These are phyloP conservation scores for Melangyna quadrimaculata DNA, from an alignment of 2,888 invertebrate species.

Conservation along the genomic window DNA sequence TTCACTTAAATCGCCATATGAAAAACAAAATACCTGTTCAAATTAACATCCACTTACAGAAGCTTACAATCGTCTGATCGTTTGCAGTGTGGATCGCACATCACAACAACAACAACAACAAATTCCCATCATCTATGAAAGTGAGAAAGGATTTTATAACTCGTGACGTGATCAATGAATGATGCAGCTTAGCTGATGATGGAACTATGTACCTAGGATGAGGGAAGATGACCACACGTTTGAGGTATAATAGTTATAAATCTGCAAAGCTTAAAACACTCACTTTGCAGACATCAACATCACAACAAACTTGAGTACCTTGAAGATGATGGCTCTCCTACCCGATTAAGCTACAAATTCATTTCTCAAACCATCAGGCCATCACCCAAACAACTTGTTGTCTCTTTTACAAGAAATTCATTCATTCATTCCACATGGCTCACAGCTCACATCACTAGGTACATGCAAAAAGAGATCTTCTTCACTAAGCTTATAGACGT, in stretches of 20 bases:
- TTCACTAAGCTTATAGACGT: slow-evolving; percentile 3
- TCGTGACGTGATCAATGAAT: slow-evolving; percentile 17
- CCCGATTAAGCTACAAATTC: background rate
- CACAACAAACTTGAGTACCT: slow-evolving; percentile 39
- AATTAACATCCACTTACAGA: slow-evolving; percentile 35
- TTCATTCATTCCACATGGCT: background rate
- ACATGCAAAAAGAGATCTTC: slow-evolving; percentile 59
- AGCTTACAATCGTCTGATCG: slow-evolving; percentile 10
- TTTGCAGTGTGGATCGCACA: background rate
- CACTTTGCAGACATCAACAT: slow-evolving; percentile 40
- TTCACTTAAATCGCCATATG: background rate
- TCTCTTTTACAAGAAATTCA: slow-evolving; percentile 42
- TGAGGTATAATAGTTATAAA: background rate
- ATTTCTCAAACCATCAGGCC: background rate
- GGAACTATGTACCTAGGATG: background rate
- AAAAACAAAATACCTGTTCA: slow-evolving; percentile 19
- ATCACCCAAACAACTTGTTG: background rate
- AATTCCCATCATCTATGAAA: background rate
- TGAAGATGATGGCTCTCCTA: slow-evolving; percentile 28
- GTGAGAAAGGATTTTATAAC: slow-evolving; percentile 27
- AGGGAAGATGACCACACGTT: slow-evolving; percentile 1
- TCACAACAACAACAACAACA: background rate
- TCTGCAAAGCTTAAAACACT: slow-evolving; percentile 40
- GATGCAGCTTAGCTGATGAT: background rate
- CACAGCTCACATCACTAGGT: no score